Evolutionary conservation across 2,113 vertebrate species (phyloP).

Genomic region (Bubalus kerabau): DNA sequence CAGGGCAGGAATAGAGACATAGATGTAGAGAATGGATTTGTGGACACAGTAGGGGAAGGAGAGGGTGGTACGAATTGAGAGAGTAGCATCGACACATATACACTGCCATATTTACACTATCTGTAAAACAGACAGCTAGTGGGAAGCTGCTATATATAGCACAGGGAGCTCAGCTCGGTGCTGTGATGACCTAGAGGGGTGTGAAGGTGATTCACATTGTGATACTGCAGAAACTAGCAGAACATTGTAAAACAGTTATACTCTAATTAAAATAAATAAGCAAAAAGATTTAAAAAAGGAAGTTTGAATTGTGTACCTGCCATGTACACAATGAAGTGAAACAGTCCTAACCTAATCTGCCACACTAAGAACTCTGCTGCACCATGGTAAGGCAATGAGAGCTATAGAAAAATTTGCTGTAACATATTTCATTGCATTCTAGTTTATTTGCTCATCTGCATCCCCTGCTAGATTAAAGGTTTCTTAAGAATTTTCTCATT

Average conservation of each 20-base stretch:
- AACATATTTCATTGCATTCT: background rate
- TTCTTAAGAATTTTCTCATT: background rate
- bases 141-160: background rate
- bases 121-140: background rate
- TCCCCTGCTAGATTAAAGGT: background rate
- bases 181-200: background rate
- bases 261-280: background rate
- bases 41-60: background rate
- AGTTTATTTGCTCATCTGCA: background rate
- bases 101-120: background rate
- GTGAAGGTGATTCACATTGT: background rate
- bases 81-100: background rate
- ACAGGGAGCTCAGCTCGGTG: background rate
- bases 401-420: background rate
- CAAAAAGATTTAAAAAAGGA: background rate
- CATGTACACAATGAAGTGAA: background rate
- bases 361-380: background rate
- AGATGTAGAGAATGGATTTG: background rate
- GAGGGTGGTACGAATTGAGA: background rate
- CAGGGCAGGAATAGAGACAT: background rate
- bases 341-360: background rate
- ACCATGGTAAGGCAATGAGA: background rate
- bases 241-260: background rate
- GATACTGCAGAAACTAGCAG: background rate
- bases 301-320: background rate